phyloP scores from a whole-genome alignment of 2,113 vertebrate genomes.

The Onychorhynchus coronatus region DNA sequence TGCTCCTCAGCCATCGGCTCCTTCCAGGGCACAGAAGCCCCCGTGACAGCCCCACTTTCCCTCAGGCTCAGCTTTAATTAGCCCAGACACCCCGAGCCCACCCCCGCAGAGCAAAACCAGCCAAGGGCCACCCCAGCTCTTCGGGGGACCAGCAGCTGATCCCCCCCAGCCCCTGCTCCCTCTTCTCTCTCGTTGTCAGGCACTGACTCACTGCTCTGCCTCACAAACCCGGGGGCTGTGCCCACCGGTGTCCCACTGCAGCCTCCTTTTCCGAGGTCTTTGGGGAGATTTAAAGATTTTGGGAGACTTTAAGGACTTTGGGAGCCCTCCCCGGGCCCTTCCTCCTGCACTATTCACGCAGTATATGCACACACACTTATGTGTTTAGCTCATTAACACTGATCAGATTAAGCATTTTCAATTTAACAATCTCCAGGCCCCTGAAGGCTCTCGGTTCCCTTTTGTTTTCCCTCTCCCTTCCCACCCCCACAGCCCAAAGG shows the following conservation, averaged over 20 bases:
- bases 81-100: neutral
- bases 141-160: neutral
- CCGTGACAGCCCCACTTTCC: neutral
- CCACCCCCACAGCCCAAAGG: neutral
- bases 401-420: neutral
- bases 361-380: too few relatives aligned
- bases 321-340: neutral
- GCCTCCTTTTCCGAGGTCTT: neutral
- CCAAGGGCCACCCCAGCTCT: neutral
- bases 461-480: neutral
- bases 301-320: neutral
- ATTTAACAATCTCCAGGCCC: neutral
- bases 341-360: neutral
- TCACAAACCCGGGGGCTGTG: neutral
- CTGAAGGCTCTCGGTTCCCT: neutral
- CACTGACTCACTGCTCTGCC: neutral
- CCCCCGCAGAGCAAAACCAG: neutral
- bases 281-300: neutral
- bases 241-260: rapidly evolving
- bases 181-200: neutral
- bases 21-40: neutral
- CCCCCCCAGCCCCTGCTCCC: neutral
- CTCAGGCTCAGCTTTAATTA: neutral
- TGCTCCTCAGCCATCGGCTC: neutral
- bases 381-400: neutral